Conservation (phyloP, 2,113 vertebrate genomes). For the Tylochromis polylepis region DNA sequence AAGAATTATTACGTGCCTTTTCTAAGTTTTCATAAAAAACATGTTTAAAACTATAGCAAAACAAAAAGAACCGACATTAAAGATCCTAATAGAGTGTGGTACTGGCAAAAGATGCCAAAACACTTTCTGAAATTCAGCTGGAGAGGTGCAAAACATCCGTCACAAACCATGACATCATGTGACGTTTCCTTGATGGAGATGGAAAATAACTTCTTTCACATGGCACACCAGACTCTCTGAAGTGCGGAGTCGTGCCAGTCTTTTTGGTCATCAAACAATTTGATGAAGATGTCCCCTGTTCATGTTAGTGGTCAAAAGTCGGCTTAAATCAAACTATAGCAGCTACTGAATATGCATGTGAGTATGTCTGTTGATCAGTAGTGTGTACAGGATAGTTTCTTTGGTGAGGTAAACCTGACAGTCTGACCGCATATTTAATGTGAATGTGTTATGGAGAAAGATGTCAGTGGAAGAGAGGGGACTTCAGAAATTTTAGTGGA, state of each 20-base stretch:
- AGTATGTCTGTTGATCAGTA: background rate
- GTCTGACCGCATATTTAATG: background rate
- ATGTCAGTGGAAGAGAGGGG: background rate
- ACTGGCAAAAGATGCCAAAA: slow-evolving; percentile 1
- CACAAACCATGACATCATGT: slow-evolving; percentile 3
- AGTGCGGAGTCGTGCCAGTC: background rate
- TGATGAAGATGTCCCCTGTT: background rate
- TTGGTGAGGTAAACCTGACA: background rate
- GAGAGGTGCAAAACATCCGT: background rate
- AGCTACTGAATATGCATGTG: background rate
- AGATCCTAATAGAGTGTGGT: slow-evolving; percentile 4
- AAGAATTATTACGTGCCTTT: background rate
- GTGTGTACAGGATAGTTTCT: background rate
- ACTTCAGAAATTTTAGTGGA: background rate
- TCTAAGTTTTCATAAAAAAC: background rate
- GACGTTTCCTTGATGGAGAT: background rate
- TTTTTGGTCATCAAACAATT: background rate
- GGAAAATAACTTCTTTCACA: background rate
- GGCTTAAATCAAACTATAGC: background rate
- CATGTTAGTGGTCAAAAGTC: background rate
- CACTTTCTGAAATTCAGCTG: background rate
- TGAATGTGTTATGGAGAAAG: background rate
- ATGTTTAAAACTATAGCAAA: background rate
- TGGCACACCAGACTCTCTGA: background rate
- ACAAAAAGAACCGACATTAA: background rate